Evolutionary conservation across 37 sponge, comb jelly and placozoan species (phyloP), one percentile per base, ranked within the genome.

Genomic region (Theonella swinhoei): DNA sequence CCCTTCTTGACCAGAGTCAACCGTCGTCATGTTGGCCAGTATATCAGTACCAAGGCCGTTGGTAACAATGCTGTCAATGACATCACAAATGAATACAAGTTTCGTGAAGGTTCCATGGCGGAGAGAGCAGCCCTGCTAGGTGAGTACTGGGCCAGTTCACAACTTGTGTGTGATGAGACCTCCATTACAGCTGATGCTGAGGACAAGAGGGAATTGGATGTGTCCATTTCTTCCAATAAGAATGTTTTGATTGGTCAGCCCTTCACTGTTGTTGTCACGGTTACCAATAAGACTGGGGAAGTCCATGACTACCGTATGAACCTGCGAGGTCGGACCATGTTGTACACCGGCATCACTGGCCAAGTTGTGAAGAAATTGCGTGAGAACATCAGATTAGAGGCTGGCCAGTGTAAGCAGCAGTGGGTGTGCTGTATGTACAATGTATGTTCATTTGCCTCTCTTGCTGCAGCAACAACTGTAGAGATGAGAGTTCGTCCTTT

Each of bases 41-140:
- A 81, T n/a, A 95, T 97, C n/a, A 86, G 89, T 68, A 97, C 95
- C 72, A 97, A 97, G 75, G 91, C 93, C 0, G 83, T 97, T 17
- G 95, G 90, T 8, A 69, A 60, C 31, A 74, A 76, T 29, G 70
- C 31, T 1, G 59, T 89, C 3, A 83, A 93, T 1, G 94, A 95
- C 72, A 42, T 97, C 74, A 97, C 98, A 32, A 62, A 63, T 20
- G 91, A 91, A 20, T 74, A 80, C 58, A 86, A 83, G 74, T 77
- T 78, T 47, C 24, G 31, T 11, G 84, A 83, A 60, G 68, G 84
- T 19, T 75, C 84, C 3, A 2, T 36, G 7, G 29, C 70, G 8
- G 80, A 73, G 42, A 62, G 80, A 64, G 74, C 80, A 40, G 74
- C 87, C 24, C 80, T 86, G 87, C 42, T 74, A 28, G 73, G 87